Evolutionary conservation across 92 coral and sea anemone species (phyloP).

Genomic region (Actinostola sp.): DNA sequence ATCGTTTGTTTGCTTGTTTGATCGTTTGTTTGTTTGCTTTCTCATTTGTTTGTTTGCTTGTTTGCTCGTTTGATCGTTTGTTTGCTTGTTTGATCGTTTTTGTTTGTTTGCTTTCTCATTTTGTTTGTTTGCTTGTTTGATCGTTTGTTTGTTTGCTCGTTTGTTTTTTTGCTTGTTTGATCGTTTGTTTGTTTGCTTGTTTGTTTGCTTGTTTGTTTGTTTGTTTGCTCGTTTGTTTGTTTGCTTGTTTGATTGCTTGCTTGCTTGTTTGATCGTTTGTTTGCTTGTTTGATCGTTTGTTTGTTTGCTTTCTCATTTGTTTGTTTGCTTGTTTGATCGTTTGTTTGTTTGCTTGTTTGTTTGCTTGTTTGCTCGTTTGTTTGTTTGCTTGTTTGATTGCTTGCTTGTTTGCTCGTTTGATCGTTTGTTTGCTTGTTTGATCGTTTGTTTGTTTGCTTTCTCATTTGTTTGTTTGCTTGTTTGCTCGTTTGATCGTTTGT

Average conservation of each 20-base stretch:
- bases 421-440: background rate
- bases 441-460: background rate
- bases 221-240: background rate
- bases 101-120: too few species aligned
- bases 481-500: background rate
- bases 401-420: background rate
- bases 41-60: background rate
- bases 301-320: background rate
- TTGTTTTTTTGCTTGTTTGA: background rate
- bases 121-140: background rate
- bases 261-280: background rate
- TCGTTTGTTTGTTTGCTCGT: background rate
- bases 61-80: background rate
- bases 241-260: too few species aligned
- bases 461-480: background rate
- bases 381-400: background rate
- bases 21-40: background rate
- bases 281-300: background rate
- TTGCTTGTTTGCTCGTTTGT: background rate
- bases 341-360: background rate
- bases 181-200: background rate
- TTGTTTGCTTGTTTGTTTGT: background rate
- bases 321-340: background rate
- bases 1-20: background rate
- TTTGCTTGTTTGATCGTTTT: background rate